Base-by-base conservation (phyloP, 1,140 invertebrate species). In the Hylaeus volcanicus region DNA sequence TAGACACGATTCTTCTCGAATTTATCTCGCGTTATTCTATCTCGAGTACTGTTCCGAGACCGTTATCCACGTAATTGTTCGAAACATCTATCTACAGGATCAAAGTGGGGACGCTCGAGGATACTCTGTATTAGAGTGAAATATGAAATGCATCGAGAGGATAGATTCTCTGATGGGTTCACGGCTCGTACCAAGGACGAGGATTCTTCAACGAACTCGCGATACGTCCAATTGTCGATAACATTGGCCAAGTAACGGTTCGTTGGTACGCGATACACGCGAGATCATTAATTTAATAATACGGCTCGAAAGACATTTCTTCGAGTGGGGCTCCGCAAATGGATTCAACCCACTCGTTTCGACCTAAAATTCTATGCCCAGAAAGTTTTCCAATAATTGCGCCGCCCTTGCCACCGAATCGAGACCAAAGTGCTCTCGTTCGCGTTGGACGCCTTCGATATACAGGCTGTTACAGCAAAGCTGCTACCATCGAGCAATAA, bases 361-460 rank as follows among this genome's bases (percentile, higher is more conserved):
- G 65, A 71, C 12, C 51, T 55, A 48, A 58, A 66, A 65, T 43
- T 71, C 48, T 39, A 70, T 48, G 70, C 11, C 61, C n/a, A 56
- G 26, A 11, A 74, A 51, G 58, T 76, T 86, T 82, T 72, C 78
- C 74, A 51, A 82, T 85, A 82, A 79, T 79, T 82, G 56, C 74
- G 48, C 41, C 14, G 6, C 53, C 66, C 71, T 66, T 55, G 61
- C 75, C 73, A 14, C 43, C 37, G 56, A 68, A 55, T 55, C 65
- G 63, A 37, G 58, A 64, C 61, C 26, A 45, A 39, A 74, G 64
- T 66, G 63, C 43, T 74, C 72, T 73, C n/a, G 58, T 56, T 55
- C 26, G n/a, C 11, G 15, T 37, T 43, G 45, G 39, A 64, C 60
- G 45, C 5, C 26, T 55, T 15, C 56, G 63, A 15, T 39, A 3